Conservation (phyloP, 2,113 vertebrate species). For the Sigmodon hispidus region DNA sequence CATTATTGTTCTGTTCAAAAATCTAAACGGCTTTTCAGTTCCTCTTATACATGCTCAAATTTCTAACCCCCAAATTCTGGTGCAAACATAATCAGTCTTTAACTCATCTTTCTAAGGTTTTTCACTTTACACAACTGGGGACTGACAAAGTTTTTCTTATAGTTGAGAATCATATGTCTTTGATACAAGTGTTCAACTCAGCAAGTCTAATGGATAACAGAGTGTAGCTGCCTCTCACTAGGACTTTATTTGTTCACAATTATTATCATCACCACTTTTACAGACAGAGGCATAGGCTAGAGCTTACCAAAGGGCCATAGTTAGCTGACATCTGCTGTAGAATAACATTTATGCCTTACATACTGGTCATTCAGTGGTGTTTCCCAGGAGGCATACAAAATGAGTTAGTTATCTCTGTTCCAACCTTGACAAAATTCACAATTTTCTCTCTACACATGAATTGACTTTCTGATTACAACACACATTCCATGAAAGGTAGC, state of each 20-base stretch:
- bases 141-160: not conserved
- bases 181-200: not conserved
- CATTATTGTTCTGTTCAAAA: not conserved
- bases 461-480: not conserved
- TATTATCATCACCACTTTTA: not conserved
- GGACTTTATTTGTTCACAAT: not conserved
- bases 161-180: not conserved
- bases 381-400: not conserved
- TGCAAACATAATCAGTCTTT: not conserved
- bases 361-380: not conserved
- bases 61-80: constrained; percentile 3
- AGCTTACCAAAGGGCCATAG: not conserved
- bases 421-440: not conserved
- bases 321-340: not conserved
- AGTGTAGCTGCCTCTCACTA: not conserved
- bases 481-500: not conserved
- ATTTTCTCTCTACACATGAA: not conserved
- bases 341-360: not conserved
- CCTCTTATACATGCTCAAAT: not conserved
- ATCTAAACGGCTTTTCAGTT: not conserved
- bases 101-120: not conserved
- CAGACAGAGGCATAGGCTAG: not conserved
- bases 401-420: not conserved
- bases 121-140: not conserved
- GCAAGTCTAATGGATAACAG: not conserved